phyloP scores from a whole-genome alignment of 2,797 vertebrate genomes.

The Stomatorhinus walkeri region DNA sequence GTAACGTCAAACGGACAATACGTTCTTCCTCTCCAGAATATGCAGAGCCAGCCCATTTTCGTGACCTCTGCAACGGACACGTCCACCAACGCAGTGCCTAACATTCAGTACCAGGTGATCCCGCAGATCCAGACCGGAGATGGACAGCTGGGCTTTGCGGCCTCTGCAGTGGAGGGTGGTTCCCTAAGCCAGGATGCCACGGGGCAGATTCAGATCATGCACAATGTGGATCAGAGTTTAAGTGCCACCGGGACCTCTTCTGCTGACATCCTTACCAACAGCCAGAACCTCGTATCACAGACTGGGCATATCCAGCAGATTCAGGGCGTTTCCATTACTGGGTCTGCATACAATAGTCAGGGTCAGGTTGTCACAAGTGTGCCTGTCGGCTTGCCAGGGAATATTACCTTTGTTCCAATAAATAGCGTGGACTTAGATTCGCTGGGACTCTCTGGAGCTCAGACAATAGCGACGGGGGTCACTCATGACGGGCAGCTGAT shows the following conservation, averaged over 20 bases:
- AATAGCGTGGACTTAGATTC: constrained; percentile 97
- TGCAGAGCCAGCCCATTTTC: constrained; percentile 94
- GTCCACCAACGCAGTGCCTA: constrained; percentile 78
- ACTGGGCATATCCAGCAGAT: constrained; percentile 82
- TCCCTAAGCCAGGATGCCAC: constrained; percentile 71
- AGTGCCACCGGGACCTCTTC: constrained; percentile 70
- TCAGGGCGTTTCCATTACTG: constrained; percentile 79
- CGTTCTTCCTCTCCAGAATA: constrained; percentile 88
- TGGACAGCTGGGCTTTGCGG: constrained; percentile 77
- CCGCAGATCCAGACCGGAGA: constrained; percentile 93
- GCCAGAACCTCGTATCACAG: constrained; percentile 82
- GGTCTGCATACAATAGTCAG: constrained; percentile 77
- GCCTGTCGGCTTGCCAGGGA: constrained; percentile 83
- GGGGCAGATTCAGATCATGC: constrained; percentile 91
- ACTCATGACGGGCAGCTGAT: constrained; percentile 92
- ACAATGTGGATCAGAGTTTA: constrained; percentile 75
- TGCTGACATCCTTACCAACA: constrained; percentile 57
- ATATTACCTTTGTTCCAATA: constrained; percentile 97
- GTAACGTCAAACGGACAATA: constrained; percentile 94
- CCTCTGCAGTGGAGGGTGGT: constrained; percentile 75
- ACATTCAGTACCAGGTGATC: constrained; percentile 96
- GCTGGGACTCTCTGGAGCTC: constrained; percentile 84
- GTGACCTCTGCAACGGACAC: constrained; percentile 85
- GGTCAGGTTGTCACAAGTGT: constrained; percentile 76
- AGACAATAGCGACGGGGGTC: constrained; percentile 82